These are phyloP conservation scores for Dermolepida albohirtum DNA, from an alignment of 2,888 invertebrate genomes.

Conservation along the genomic window DNA sequence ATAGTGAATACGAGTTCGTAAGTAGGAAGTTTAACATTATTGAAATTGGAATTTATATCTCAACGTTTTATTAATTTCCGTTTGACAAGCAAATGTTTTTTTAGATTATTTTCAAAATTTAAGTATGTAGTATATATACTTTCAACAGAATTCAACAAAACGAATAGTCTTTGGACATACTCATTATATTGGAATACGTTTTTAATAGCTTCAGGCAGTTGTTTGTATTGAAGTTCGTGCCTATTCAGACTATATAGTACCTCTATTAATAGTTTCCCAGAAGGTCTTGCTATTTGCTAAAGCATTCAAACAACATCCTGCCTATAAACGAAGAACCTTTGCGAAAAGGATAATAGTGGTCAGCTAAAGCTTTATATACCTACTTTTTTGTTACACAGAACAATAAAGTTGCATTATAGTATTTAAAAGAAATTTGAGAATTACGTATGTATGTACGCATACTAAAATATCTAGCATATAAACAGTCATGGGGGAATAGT, in stretches of 20 bases:
- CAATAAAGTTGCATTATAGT: background rate
- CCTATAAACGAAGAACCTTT: conserved; percentile 1
- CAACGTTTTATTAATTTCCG: too few species aligned
- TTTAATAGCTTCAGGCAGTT: conserved; percentile 15
- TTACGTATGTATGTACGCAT: background rate
- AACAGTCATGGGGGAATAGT: background rate
- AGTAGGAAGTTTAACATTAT: too few species aligned
- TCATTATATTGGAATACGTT: background rate
- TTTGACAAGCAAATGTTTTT: too few species aligned
- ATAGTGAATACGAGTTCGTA: too few species aligned
- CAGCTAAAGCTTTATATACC: background rate
- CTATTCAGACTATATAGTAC: conserved; percentile 16
- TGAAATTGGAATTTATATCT: too few species aligned
- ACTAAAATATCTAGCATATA: background rate
- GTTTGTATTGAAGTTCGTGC: background rate
- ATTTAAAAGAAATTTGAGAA: background rate
- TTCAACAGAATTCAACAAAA: too few species aligned
- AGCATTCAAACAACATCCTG: conserved; percentile 29
- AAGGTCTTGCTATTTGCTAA: conserved; percentile 21
- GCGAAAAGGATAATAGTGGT: background rate
- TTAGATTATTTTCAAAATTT: too few species aligned
- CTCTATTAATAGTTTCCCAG: conserved; percentile 31
- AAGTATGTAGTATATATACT: too few species aligned
- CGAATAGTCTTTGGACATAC: too few species aligned
- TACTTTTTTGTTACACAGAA: background rate